Evolutionary conservation across 2,888 invertebrate species (phyloP).

Genomic region (Eilema caniola): DNA sequence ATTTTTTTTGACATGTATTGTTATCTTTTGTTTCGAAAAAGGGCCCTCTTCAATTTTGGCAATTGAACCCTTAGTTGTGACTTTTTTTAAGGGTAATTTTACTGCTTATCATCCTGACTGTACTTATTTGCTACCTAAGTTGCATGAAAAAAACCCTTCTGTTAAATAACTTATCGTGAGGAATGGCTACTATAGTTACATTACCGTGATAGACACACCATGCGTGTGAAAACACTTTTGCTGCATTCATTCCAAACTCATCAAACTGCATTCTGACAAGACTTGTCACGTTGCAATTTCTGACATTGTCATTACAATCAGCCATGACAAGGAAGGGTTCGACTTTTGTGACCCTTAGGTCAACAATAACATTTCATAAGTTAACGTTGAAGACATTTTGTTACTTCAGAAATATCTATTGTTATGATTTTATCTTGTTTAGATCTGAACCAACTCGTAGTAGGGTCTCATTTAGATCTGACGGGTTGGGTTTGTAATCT

Average conservation of each 20-base stretch:
- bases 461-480: constrained; percentile 57
- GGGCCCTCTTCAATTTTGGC: too few species aligned
- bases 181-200: neutral
- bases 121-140: neutral
- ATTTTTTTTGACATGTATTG: too few species aligned
- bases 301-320: constrained; percentile 61
- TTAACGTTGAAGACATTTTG: constrained; percentile 61
- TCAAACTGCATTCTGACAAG: constrained; percentile 71
- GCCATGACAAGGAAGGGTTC: constrained; percentile 58
- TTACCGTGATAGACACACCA: neutral
- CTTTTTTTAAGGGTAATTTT: neutral
- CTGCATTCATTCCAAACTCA: constrained; percentile 58
- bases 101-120: neutral
- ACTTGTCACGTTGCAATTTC: constrained; percentile 68
- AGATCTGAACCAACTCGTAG: constrained; percentile 10
- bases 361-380: constrained; percentile 64
- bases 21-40: too few species aligned
- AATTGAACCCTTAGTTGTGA: neutral
- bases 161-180: neutral
- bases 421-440: constrained; percentile 58
- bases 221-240: constrained; percentile 51
- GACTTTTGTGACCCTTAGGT: constrained; percentile 55
- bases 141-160: neutral
- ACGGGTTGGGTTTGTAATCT: constrained; percentile 52
- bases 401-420: constrained; percentile 53